Percentiles rank a stretch among this genome's conserved stretches.
These are phyloP conservation scores for Emydoidea blandingii DNA, from an alignment of 2,797 vertebrate genomes.

Conservation along the genomic window DNA sequence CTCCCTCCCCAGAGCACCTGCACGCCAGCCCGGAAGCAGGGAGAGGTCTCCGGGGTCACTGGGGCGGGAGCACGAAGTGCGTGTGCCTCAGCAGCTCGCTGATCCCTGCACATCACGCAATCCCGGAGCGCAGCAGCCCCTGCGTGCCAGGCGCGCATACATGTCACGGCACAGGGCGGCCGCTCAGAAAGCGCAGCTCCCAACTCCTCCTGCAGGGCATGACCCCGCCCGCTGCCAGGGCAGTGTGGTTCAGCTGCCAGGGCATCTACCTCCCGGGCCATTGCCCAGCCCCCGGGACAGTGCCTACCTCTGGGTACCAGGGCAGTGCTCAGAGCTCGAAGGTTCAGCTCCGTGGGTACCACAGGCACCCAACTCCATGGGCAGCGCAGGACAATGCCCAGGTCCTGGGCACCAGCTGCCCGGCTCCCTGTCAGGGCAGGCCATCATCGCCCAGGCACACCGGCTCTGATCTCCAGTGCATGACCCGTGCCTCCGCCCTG, in stretches of 20 bases:
- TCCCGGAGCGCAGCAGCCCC: neutral
- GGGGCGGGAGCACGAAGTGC: constrained; percentile 8
- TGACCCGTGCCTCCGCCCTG: neutral
- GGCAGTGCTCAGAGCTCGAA: neutral
- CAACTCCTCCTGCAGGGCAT: neutral
- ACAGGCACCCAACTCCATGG: neutral
- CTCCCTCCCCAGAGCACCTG: constrained; percentile 61
- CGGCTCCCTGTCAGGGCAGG: neutral
- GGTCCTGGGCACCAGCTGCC: neutral
- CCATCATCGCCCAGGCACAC: constrained; percentile 19
- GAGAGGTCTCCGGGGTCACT: neutral
- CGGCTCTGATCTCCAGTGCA: neutral
- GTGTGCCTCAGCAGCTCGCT: neutral
- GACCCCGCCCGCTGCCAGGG: neutral
- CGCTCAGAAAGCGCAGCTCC: neutral
- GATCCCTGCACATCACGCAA: constrained; percentile 14
- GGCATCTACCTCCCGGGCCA: no score
- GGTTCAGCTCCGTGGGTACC: no score
- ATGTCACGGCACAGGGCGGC: neutral
- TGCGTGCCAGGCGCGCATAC: neutral
- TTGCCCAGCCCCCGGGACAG: no score
- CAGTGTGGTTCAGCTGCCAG: neutral
- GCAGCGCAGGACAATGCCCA: neutral
- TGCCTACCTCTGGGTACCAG: neutral
- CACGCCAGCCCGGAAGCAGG: neutral